These are phyloP conservation scores for Hemaris fuciformis DNA, from an alignment of 2,888 invertebrate species.

Conservation along the genomic window DNA sequence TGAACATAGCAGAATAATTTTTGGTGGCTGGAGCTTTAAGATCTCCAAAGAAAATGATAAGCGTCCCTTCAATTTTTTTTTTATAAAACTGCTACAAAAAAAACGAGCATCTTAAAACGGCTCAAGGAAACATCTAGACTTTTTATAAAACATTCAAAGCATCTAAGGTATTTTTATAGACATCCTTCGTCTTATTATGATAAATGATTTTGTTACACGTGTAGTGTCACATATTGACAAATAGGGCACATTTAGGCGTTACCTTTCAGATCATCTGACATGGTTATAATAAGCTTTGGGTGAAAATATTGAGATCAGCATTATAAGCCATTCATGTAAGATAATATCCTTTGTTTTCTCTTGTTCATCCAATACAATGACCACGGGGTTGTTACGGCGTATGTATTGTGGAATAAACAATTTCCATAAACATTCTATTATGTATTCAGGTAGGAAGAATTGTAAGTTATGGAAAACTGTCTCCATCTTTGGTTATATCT, in stretches of 20 bases:
- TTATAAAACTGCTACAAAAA: too few relatives aligned
- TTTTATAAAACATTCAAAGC: neutral
- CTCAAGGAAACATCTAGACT: too few relatives aligned
- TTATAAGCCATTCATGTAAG: neutral
- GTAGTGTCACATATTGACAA: neutral
- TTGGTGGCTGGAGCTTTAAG: too few relatives aligned
- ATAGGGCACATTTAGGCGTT: neutral
- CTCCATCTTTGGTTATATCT: neutral
- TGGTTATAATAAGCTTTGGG: neutral
- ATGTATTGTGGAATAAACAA: neutral
- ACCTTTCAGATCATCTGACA: slow-evolving; percentile 10
- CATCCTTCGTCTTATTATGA: neutral
- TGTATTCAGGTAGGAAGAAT: neutral
- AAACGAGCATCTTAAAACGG: too few relatives aligned
- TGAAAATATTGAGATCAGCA: slow-evolving; percentile 1
- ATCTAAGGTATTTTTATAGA: neutral
- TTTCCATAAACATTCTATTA: neutral
- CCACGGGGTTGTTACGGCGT: neutral
- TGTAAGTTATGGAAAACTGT: neutral
- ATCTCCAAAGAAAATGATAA: too few relatives aligned
- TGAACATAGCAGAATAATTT: too few relatives aligned
- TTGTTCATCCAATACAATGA: slow-evolving; percentile 3
- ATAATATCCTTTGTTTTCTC: slow-evolving; percentile 2
- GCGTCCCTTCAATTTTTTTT: too few relatives aligned
- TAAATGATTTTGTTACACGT: neutral